A percentile compares a stretch with the other conserved stretches of the same genome.
Conservation (phyloP, 2,797 vertebrate species). For the Pipistrellus pipistrellus region DNA sequence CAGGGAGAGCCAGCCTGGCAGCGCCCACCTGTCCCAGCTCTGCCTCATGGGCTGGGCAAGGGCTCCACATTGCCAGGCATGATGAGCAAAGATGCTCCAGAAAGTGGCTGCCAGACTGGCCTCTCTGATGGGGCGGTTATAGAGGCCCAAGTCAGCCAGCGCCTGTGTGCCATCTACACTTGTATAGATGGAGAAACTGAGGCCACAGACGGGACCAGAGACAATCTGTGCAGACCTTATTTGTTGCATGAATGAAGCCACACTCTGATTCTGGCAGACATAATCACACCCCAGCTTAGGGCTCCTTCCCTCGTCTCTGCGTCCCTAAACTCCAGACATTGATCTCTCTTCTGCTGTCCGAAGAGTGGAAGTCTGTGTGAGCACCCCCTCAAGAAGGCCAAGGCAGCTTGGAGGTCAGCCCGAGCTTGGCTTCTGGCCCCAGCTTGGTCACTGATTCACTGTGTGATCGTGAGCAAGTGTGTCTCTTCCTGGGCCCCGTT, state of each 20-base stretch:
- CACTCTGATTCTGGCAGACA: neutral
- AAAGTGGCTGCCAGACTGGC: neutral
- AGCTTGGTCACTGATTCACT: neutral
- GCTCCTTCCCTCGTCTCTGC: neutral
- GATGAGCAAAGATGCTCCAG: neutral
- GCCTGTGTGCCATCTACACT: neutral
- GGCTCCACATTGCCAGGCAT: neutral
- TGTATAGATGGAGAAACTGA: constrained; percentile 24
- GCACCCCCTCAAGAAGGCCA: neutral
- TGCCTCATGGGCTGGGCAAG: neutral
- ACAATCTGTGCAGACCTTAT: neutral
- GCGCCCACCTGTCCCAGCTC: neutral
- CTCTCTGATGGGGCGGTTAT: neutral
- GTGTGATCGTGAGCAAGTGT: neutral
- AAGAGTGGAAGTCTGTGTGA: neutral
- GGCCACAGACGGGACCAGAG: neutral
- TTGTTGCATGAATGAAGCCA: neutral
- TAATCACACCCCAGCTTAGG: neutral
- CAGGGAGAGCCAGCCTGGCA: neutral
- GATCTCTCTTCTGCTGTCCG: neutral
- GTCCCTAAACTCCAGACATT: neutral
- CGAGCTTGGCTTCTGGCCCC: neutral
- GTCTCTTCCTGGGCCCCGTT: neutral
- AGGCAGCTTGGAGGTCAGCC: neutral
- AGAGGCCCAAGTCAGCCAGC: neutral